phyloP scores from a whole-genome alignment of 2,888 invertebrate species.

The Chaitophorus viminalis region DNA sequence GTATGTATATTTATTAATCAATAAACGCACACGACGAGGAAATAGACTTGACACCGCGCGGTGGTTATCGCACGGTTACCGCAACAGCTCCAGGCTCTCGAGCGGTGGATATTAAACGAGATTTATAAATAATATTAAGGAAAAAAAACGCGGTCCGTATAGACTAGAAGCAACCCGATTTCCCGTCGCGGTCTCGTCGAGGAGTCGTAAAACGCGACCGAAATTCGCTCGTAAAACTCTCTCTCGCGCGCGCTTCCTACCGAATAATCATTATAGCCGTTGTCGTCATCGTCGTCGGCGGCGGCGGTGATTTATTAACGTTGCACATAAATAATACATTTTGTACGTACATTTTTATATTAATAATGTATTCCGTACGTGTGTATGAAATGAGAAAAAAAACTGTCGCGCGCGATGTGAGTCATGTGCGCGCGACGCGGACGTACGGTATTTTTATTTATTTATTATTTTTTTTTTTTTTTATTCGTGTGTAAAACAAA shows the following conservation, averaged over 20 bases:
- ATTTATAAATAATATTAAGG: not conserved
- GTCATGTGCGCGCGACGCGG: slow-evolving; percentile 24
- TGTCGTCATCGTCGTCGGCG: not conserved
- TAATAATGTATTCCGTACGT: slow-evolving; percentile 43
- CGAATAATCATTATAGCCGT: too few species aligned
- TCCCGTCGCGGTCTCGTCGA: not conserved
- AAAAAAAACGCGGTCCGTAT: not conserved
- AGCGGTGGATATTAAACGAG: not conserved
- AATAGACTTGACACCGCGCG: not conserved
- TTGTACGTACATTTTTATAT: not conserved
- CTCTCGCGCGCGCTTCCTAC: not conserved
- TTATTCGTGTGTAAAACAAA: slow-evolving; percentile 52
- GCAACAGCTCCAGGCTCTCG: not conserved
- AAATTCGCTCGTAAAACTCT: slow-evolving; percentile 1
- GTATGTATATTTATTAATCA: not conserved
- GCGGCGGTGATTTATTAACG: slow-evolving; percentile 40
- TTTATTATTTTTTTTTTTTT: slow-evolving; percentile 2
- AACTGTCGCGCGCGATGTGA: slow-evolving; percentile 42
- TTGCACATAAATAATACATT: slow-evolving; percentile 30
- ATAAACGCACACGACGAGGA: not conserved
- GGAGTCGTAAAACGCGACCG: slow-evolving; percentile 18
- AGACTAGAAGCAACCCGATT: not conserved
- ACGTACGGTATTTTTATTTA: slow-evolving; percentile 45
- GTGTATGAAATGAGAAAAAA: slow-evolving; percentile 11
- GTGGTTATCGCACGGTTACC: not conserved